Conservation (phyloP, 2,113 vertebrate genomes). For the Corythaixoides concolor region DNA sequence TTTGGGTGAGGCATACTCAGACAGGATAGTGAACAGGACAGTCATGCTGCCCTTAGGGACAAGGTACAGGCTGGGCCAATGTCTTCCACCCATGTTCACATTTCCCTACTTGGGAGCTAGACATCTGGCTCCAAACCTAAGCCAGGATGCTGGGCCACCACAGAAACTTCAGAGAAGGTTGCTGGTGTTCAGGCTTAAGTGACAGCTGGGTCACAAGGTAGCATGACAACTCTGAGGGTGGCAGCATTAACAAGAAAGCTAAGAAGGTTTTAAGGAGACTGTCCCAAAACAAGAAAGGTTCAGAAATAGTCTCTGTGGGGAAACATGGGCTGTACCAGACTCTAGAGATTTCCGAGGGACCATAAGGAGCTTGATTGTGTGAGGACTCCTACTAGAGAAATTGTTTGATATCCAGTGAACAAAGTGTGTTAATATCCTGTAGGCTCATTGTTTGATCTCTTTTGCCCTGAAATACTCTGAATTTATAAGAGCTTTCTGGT, state of each 20-base stretch:
- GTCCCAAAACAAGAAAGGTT: background rate
- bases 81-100: background rate
- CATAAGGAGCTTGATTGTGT: background rate
- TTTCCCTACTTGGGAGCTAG: background rate
- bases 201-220: background rate
- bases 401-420: background rate
- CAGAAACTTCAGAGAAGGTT: background rate
- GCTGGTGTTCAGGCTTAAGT: background rate
- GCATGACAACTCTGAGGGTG: background rate
- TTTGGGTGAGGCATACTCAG: background rate
- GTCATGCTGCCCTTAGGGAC: background rate
- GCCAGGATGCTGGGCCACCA: background rate
- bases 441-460: background rate
- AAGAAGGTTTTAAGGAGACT: background rate
- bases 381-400: background rate
- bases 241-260: background rate
- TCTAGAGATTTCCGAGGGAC: background rate
- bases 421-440: background rate
- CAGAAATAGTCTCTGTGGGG: background rate
- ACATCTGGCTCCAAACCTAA: background rate
- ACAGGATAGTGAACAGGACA: background rate
- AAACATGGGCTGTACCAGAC: background rate
- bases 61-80: background rate
- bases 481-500: background rate
- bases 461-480: background rate